Conservation (phyloP, 2,888 invertebrate genomes). For the Tuta absoluta region DNA sequence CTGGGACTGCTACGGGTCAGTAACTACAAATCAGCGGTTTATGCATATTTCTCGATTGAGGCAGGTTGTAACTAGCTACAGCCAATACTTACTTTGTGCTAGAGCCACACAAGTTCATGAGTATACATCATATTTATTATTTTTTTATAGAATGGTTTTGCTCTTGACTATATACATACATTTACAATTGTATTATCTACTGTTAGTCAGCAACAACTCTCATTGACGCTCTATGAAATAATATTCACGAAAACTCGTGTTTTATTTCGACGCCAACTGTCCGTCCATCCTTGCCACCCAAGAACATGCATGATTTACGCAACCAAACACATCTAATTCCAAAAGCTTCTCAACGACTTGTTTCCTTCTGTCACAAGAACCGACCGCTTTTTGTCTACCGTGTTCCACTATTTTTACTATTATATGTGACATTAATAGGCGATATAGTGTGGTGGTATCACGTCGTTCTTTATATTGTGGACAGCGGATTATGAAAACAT, state of each 20-base stretch:
- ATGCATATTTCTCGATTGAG: not conserved
- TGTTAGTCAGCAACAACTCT: too few species aligned
- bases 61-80: too few species aligned
- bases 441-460: constrained; percentile 50
- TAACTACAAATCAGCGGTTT: not conserved
- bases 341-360: constrained; percentile 14
- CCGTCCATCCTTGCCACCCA: not conserved
- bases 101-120: too few species aligned
- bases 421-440: constrained; percentile 59
- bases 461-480: constrained; percentile 42
- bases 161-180: too few species aligned
- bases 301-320: not conserved
- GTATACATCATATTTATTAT: too few species aligned
- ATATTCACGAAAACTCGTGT: not conserved
- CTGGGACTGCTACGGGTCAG: not conserved
- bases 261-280: not conserved
- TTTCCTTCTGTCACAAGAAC: constrained; percentile 25
- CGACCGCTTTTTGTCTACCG: constrained; percentile 38
- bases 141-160: too few species aligned
- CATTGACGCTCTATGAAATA: not conserved
- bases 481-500: constrained; percentile 44
- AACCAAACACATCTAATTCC: constrained; percentile 4
- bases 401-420: constrained; percentile 47
- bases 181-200: too few species aligned
- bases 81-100: too few species aligned